Evolutionary conservation across 2,888 invertebrate species (phyloP).

Genomic region (Latrodectus elegans): DNA sequence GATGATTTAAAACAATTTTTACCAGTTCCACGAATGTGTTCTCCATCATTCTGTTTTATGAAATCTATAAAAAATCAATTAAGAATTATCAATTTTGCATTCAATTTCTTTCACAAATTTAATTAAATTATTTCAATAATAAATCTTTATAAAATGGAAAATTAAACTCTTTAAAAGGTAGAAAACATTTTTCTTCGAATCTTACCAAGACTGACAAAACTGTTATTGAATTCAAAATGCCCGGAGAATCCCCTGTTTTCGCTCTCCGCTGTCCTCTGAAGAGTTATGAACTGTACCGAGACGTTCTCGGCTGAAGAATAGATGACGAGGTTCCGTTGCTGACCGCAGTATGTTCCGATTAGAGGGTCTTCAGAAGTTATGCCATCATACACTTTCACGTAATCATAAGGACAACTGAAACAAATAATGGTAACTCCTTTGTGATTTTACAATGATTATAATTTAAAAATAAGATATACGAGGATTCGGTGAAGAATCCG

Average conservation of each 20-base stretch:
- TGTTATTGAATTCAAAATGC: slow-evolving; percentile 98
- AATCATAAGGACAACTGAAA: slow-evolving; percentile 97
- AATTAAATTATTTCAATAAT: neutral
- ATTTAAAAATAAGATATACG: too few species aligned
- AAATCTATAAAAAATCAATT: slow-evolving; percentile 45
- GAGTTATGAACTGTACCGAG: slow-evolving; percentile 92
- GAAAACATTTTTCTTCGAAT: neutral
- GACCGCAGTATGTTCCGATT: slow-evolving; percentile 97
- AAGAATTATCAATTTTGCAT: neutral
- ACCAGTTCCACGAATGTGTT: slow-evolving; percentile 69
- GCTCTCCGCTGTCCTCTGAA: slow-evolving; percentile 91
- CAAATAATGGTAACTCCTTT: neutral
- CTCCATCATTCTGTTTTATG: slow-evolving; percentile 54
- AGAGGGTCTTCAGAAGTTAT: slow-evolving; percentile 89
- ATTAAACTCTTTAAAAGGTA: neutral
- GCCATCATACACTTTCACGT: slow-evolving; percentile 97
- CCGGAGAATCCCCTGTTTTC: slow-evolving; percentile 99
- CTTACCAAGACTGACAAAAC: slow-evolving; percentile 96
- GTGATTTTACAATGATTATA: too few species aligned
- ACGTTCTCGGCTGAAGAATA: slow-evolving; percentile 94
- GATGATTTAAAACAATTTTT: neutral
- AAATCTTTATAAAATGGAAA: neutral
- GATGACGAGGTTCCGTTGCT: slow-evolving; percentile 94
- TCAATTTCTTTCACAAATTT: too few species aligned
- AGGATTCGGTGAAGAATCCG: too few species aligned